Conservation (phyloP, 35 echinoderm and acorn worm species). For the Acanthaster planci region DNA sequence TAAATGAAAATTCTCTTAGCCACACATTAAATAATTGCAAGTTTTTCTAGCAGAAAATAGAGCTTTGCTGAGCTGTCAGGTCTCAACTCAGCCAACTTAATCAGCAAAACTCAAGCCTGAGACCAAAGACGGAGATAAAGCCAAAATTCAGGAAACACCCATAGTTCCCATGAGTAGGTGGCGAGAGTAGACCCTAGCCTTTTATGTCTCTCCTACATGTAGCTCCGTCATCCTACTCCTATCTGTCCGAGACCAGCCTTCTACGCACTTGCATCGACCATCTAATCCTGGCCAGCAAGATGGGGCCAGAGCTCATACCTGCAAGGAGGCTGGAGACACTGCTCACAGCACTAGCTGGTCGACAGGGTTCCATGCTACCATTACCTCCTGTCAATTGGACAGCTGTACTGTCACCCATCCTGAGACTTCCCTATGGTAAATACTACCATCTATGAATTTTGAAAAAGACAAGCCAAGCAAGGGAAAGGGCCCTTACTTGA, state of each 20-base stretch:
- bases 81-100: no score
- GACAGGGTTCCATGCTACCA: not conserved
- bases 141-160: no score
- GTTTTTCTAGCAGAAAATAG: no score
- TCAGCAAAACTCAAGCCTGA: no score
- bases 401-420: constrained; percentile 7
- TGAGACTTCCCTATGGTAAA: constrained; percentile 37
- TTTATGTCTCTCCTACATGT: not conserved
- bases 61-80: no score
- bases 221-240: constrained; percentile 19
- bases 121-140: no score
- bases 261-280: constrained; percentile 27
- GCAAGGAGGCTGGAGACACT: not conserved
- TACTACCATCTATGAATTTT: no score
- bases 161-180: no score
- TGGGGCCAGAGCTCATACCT: not conserved
- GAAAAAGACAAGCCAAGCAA: not conserved
- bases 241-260: constrained; percentile 33
- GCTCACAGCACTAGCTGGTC: not conserved
- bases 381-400: constrained; percentile 37
- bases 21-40: no score
- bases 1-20: no score
- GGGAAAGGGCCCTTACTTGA: no score
- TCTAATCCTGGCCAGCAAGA: constrained; percentile 9
- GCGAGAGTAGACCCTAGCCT: no score